Evolutionary conservation across 2,113 vertebrate species (phyloP).

Genomic region (Ifrita kowaldi): DNA sequence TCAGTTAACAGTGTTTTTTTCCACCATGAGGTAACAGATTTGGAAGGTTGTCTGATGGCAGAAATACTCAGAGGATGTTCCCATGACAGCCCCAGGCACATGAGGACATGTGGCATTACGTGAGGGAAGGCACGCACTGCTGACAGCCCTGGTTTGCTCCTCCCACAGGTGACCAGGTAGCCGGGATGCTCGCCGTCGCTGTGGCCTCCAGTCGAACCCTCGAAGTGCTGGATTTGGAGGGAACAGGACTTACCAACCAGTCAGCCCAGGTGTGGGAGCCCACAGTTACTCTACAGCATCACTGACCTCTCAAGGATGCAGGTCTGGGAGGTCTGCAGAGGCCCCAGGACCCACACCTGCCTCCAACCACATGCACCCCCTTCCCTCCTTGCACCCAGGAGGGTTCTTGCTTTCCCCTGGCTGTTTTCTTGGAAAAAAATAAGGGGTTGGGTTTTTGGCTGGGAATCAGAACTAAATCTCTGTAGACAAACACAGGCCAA

Average conservation of each 20-base stretch:
- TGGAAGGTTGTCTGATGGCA: background rate
- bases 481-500: background rate
- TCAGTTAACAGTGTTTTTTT: background rate
- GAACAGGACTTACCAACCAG: constrained; percentile 92
- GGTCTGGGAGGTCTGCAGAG: background rate
- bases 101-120: background rate
- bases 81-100: background rate
- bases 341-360: background rate
- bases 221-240: constrained; percentile 92
- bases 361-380: background rate
- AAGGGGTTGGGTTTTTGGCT: background rate
- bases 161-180: constrained; percentile 88
- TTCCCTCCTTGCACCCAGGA: background rate
- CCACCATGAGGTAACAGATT: background rate
- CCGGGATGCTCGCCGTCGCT: constrained; percentile 91
- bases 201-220: constrained; percentile 94
- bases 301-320: background rate
- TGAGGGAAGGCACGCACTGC: background rate
- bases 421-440: background rate
- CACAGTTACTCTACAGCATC: background rate
- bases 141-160: constrained; percentile 6
- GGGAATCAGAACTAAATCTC: background rate
- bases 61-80: background rate
- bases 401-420: background rate
- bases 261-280: constrained; percentile 85